Percentiles rank a stretch among this genome's conserved stretches.
phyloP scores from a whole-genome alignment of 35 echinoderm and acorn worm genomes.

The Hemicentrotus pulcherrimus region DNA sequence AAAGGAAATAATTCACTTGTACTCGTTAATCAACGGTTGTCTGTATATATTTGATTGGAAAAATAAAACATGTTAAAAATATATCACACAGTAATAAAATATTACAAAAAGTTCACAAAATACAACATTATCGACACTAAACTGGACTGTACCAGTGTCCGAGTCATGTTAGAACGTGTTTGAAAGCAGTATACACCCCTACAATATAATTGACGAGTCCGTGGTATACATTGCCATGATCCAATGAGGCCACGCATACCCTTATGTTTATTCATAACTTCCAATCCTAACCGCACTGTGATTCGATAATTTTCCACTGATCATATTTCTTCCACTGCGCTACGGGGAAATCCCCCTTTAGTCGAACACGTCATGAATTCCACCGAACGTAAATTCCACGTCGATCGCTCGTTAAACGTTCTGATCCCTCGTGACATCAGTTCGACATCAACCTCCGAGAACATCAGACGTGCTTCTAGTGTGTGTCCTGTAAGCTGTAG shows the following conservation, averaged over 20 bases:
- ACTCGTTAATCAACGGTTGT: too few species aligned
- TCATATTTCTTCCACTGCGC: not conserved
- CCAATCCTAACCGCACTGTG: not conserved
- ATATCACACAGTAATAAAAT: too few species aligned
- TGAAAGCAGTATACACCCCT: not conserved
- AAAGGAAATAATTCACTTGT: too few species aligned
- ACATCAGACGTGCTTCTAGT: not conserved
- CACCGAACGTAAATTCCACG: conserved; percentile 9
- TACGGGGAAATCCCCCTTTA: not conserved
- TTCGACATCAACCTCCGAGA: not conserved
- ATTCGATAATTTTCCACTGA: not conserved
- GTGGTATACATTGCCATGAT: not conserved
- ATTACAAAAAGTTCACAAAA: too few species aligned
- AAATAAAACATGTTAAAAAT: too few species aligned
- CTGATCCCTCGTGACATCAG: not conserved
- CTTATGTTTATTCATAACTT: not conserved
- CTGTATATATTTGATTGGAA: too few species aligned
- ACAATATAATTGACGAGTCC: not conserved
- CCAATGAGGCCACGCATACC: not conserved
- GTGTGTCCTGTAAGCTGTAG: too few species aligned
- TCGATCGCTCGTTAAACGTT: not conserved
- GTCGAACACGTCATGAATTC: conserved; percentile 9
- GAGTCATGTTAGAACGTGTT: not conserved
- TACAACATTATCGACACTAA: too few species aligned
- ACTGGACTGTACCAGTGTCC: too few species aligned